A percentile compares a stretch with the other conserved stretches of the same genome.
Conservation (phyloP, 2,113 vertebrate genomes). For the Madoqua kirkii region DNA sequence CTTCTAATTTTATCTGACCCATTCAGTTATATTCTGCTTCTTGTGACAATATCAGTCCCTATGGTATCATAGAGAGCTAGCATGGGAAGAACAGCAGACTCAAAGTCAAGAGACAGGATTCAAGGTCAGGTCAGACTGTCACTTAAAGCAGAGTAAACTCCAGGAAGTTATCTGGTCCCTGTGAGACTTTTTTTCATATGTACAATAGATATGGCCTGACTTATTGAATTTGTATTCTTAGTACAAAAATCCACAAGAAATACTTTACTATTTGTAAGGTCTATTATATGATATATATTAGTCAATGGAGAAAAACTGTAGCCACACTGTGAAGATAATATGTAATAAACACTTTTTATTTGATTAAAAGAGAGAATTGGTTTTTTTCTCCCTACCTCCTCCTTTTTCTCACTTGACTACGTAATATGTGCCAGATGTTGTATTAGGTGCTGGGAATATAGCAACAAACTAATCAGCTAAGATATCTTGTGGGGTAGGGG, state of each 20-base stretch:
- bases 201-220: not conserved
- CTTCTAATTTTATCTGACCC: constrained; percentile 70
- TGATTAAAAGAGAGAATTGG: not conserved
- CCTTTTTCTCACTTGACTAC: not conserved
- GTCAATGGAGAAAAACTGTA: not conserved
- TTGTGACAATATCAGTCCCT: not conserved
- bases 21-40: constrained; percentile 23
- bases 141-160: not conserved
- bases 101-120: constrained; percentile 7
- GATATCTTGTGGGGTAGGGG: not conserved
- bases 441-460: not conserved
- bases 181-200: not conserved
- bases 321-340: not conserved
- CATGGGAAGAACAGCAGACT: not conserved
- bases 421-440: not conserved
- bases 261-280: not conserved
- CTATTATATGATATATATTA: not conserved
- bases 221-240: not conserved
- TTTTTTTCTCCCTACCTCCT: not conserved
- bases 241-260: not conserved
- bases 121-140: constrained; percentile 21
- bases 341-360: not conserved
- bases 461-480: not conserved
- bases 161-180: not conserved
- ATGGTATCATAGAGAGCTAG: not conserved